These are phyloP conservation scores for Aythya baeri DNA, from an alignment of 2,113 vertebrate genomes.

Conservation along the genomic window DNA sequence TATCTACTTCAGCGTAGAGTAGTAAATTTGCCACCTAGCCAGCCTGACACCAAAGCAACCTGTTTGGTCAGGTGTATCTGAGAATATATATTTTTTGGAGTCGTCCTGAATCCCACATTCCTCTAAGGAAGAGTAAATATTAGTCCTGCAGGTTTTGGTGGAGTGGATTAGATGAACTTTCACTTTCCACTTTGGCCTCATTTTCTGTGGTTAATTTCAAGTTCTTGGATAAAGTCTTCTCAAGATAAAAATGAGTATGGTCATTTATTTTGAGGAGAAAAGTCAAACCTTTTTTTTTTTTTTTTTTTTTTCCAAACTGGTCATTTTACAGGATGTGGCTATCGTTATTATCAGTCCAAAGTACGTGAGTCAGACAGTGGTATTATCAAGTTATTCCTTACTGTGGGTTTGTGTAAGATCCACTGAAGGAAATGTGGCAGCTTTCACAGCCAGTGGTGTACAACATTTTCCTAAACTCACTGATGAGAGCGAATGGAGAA, in stretches of 20 bases:
- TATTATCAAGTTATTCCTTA: background rate
- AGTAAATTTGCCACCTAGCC: background rate
- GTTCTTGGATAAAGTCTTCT: background rate
- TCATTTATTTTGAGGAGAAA: background rate
- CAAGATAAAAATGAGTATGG: background rate
- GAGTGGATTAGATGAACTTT: background rate
- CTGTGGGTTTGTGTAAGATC: background rate
- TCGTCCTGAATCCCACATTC: conserved; percentile 10
- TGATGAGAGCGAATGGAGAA: background rate
- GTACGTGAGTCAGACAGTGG: background rate
- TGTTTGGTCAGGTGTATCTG: conserved; percentile 56
- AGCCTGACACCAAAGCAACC: background rate
- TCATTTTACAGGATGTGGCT: background rate
- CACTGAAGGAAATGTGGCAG: background rate
- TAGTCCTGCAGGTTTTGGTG: background rate
- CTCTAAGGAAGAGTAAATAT: conserved; percentile 34
- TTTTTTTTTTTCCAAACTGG: background rate
- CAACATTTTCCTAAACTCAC: background rate
- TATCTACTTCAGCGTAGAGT: background rate
- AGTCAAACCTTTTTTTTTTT: background rate
- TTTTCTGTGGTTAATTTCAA: background rate
- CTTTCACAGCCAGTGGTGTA: background rate
- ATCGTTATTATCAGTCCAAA: background rate
- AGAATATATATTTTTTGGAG: background rate
- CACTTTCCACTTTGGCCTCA: background rate